These are phyloP conservation scores for Phylloscopus trochilus DNA, from an alignment of 2,113 vertebrate genomes.

Conservation along the genomic window DNA sequence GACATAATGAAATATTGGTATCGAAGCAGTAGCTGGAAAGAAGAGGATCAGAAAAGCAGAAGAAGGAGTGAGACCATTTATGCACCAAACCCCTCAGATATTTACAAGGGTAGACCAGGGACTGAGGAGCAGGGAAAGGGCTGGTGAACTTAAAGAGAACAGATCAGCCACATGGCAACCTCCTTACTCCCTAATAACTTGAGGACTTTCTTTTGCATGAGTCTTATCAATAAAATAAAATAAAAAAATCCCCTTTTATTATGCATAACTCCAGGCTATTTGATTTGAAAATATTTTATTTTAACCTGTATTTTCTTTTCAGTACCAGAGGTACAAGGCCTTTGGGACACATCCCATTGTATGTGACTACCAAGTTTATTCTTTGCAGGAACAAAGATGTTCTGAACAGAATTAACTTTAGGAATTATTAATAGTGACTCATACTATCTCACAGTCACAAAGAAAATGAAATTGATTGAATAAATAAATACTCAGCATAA, in stretches of 20 bases:
- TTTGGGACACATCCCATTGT: background rate
- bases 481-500: background rate
- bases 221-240: background rate
- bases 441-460: background rate
- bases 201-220: background rate
- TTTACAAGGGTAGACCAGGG: background rate
- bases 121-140: fast-evolving
- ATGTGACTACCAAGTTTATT: background rate
- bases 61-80: background rate
- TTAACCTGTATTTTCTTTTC: background rate
- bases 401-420: background rate
- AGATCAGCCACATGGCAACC: background rate
- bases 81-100: background rate
- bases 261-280: background rate
- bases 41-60: background rate
- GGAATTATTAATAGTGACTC: background rate
- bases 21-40: background rate
- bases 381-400: background rate
- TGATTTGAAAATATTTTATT: background rate
- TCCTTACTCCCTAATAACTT: background rate
- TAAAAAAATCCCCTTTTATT: background rate
- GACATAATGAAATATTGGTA: background rate
- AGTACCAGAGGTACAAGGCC: background rate
- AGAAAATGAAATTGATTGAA: background rate
- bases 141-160: background rate